Percentiles rank a stretch among this genome's conserved stretches.
These are phyloP conservation scores for Synergus japonicus DNA, from an alignment of 2,888 invertebrate genomes.

Conservation along the genomic window DNA sequence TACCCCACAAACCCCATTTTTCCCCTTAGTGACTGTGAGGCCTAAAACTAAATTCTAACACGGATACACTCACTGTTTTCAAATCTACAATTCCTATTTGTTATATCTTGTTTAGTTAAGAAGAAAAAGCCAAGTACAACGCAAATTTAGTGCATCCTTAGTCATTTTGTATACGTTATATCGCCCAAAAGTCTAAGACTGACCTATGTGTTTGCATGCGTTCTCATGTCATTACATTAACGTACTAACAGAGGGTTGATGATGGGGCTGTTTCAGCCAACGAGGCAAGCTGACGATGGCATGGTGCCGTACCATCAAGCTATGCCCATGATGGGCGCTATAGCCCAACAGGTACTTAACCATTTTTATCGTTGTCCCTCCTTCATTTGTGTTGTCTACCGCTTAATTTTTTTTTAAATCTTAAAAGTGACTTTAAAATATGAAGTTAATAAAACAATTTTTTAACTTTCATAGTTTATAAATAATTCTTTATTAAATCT, in stretches of 20 bases:
- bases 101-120: conserved; percentile 19
- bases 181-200: conserved; percentile 4
- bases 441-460: not conserved
- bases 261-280: conserved; percentile 78
- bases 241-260: conserved; percentile 73
- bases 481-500: not conserved
- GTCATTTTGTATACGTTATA: conserved; percentile 23
- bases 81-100: not conserved
- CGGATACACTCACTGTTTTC: not conserved
- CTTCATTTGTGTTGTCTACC: conserved; percentile 53
- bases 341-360: conserved; percentile 75
- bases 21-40: too few relatives aligned
- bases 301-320: conserved; percentile 80
- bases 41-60: not conserved
- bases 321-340: conserved; percentile 83
- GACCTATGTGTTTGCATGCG: conserved; percentile 63
- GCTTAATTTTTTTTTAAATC: not conserved
- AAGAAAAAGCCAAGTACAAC: conserved; percentile 15
- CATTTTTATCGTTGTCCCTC: conserved; percentile 53
- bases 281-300: conserved; percentile 81
- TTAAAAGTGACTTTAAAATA: not conserved
- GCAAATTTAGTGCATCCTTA: conserved; percentile 23
- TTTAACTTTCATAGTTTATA: not conserved
- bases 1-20: too few relatives aligned
- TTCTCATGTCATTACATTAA: conserved; percentile 69